A percentile compares a stretch with the other conserved stretches of the same genome.
phyloP scores from a whole-genome alignment of 2,113 vertebrate species.

The Globicephala melas region DNA sequence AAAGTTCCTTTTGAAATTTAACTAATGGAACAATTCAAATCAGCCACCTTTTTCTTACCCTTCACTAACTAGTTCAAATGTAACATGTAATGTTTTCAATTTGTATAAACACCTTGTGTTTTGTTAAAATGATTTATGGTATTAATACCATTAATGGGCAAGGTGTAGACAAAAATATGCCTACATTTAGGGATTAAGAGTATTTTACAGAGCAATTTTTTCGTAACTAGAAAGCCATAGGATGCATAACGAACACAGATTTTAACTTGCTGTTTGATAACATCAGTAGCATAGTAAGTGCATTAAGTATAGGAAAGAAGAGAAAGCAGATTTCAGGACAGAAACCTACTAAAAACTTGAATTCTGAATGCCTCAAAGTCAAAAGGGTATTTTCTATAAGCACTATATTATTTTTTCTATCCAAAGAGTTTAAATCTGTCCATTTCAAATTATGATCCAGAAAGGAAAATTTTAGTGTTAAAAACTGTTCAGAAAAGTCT shows the following conservation, averaged over 20 bases:
- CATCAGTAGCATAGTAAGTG: slow-evolving; percentile 9
- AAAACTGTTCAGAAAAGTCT: background rate
- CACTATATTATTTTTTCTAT: slow-evolving; percentile 10
- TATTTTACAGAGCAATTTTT: slow-evolving; percentile 25
- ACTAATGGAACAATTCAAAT: slow-evolving; percentile 10
- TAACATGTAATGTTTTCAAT: background rate
- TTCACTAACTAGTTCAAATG: slow-evolving; percentile 25
- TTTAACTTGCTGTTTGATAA: slow-evolving; percentile 33
- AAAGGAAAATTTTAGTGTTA: slow-evolving; percentile 43
- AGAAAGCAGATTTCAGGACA: background rate
- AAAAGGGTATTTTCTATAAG: background rate
- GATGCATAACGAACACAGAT: slow-evolving; percentile 38
- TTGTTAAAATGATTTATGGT: slow-evolving; percentile 34
- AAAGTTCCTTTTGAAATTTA: slow-evolving; percentile 40
- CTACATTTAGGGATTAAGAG: background rate
- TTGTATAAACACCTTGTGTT: slow-evolving; percentile 33
- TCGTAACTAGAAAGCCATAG: background rate
- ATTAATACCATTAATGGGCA: slow-evolving; percentile 18
- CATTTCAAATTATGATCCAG: slow-evolving; percentile 30
- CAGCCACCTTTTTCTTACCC: background rate
- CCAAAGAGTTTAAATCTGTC: slow-evolving; percentile 4
- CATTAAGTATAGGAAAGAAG: background rate
- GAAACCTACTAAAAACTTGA: slow-evolving; percentile 1
- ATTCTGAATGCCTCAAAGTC: background rate
- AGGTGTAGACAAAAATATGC: slow-evolving; percentile 3